Conservation (phyloP, 2,888 invertebrate species). For the Tortrix viridana region DNA sequence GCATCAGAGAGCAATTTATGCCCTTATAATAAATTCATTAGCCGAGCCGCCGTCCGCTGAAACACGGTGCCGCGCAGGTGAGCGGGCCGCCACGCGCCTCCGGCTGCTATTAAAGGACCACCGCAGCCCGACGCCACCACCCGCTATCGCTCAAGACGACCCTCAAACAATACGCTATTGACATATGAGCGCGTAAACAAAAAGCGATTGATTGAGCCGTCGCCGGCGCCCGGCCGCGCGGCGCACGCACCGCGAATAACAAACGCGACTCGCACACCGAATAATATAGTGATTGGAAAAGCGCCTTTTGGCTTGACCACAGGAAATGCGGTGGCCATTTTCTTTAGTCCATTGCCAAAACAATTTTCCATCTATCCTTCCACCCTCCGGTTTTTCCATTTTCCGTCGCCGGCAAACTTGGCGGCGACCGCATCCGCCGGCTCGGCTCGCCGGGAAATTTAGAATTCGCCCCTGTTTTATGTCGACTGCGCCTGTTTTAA, state of each 20-base stretch:
- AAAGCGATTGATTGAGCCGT: conserved; percentile 48
- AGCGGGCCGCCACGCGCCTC: conserved; percentile 35
- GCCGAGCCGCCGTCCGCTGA: conserved; percentile 51
- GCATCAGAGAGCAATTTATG: conserved; percentile 82
- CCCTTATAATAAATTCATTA: conserved; percentile 84
- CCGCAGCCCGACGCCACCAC: conserved; percentile 24
- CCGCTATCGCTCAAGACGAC: conserved; percentile 37
- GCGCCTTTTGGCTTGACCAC: conserved; percentile 81
- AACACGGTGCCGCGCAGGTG: conserved; percentile 43
- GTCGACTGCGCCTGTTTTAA: conserved; percentile 46
- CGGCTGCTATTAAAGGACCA: conserved; percentile 48
- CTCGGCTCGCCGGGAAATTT: conserved; percentile 53
- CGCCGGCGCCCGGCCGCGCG: conserved; percentile 24
- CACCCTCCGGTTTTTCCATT: conserved; percentile 70
- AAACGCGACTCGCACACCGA: conserved; percentile 52
- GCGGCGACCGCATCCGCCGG: conserved; percentile 62
- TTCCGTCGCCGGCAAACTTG: conserved; percentile 72
- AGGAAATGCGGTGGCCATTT: conserved; percentile 79
- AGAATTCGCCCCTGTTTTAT: conserved; percentile 54
- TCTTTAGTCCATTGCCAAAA: conserved; percentile 73
- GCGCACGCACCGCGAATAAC: conserved; percentile 62
- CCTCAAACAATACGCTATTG: conserved; percentile 36
- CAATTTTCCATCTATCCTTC: conserved; percentile 74
- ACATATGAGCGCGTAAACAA: conserved; percentile 46
- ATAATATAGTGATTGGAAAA: conserved; percentile 70